These are phyloP conservation scores for Drosophila phalerata DNA, from an alignment of 2,888 invertebrate genomes.

Conservation along the genomic window DNA sequence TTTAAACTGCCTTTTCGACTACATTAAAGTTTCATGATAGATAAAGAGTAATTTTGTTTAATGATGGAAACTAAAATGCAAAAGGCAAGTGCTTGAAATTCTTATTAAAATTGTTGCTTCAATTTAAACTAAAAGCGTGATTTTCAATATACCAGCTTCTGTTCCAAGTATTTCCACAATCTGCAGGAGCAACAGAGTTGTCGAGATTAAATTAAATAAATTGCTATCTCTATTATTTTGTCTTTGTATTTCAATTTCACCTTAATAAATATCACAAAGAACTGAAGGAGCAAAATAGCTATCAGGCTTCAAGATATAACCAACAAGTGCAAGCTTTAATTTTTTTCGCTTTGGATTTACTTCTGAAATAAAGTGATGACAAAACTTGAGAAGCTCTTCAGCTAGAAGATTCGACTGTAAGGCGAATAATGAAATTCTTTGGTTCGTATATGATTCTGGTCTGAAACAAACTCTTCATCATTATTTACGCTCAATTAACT, in stretches of 20 bases:
- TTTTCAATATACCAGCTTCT: not conserved
- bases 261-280: not conserved
- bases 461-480: conserved; percentile 21
- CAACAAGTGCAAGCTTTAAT: not conserved
- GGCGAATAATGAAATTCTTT: conserved; percentile 9
- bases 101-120: too few species aligned
- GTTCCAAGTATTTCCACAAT: too few species aligned
- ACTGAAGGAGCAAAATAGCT: not conserved
- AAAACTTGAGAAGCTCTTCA: not conserved
- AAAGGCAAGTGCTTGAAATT: too few species aligned
- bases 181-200: not conserved
- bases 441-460: not conserved
- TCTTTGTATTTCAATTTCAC: not conserved
- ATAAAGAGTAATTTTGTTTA: too few species aligned
- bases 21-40: too few species aligned
- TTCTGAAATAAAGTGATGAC: not conserved
- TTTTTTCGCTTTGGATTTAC: not conserved
- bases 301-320: not conserved
- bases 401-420: not conserved
- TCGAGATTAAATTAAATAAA: not conserved
- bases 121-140: too few species aligned
- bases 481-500: conserved; percentile 73
- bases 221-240: not conserved
- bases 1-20: too few species aligned
- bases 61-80: too few species aligned